These are phyloP conservation scores for Stenodema calcarata DNA, from an alignment of 2,888 invertebrate species.

Conservation along the genomic window DNA sequence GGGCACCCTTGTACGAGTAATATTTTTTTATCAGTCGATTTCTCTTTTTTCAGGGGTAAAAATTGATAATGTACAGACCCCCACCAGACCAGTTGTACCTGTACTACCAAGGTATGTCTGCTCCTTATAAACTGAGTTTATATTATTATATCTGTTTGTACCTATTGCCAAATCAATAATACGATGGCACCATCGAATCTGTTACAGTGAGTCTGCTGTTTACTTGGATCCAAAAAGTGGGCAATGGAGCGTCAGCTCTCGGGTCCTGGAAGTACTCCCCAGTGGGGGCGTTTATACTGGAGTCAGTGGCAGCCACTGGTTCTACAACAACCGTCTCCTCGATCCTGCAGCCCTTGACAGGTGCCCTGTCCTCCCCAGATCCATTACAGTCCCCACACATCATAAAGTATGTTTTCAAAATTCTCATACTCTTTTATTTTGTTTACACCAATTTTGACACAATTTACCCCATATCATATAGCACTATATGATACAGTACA, in stretches of 20 bases:
- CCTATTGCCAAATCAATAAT: too few species aligned
- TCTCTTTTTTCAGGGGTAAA: constrained; percentile 57
- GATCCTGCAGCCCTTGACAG: constrained; percentile 57
- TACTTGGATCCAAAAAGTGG: constrained; percentile 64
- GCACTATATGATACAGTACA: too few species aligned
- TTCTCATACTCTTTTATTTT: too few species aligned
- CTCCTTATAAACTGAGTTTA: not conserved
- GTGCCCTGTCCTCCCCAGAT: constrained; percentile 54
- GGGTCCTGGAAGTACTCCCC: constrained; percentile 59
- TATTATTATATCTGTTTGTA: too few species aligned
- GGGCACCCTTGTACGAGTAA: too few species aligned
- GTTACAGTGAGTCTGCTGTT: constrained; percentile 63
- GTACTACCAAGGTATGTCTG: constrained; percentile 57
- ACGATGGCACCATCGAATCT: not conserved
- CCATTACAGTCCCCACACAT: constrained; percentile 56
- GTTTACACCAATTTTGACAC: too few species aligned
- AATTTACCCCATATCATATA: too few species aligned
- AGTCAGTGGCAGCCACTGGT: constrained; percentile 57
- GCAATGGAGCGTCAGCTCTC: constrained; percentile 64
- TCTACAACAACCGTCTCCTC: constrained; percentile 59
- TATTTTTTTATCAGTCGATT: too few species aligned
- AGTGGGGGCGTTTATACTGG: constrained; percentile 51
- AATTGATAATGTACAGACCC: constrained; percentile 55
- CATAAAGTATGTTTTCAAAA: constrained; percentile 34
- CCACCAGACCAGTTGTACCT: constrained; percentile 55